Evolutionary conservation across 2,888 invertebrate genomes (phyloP), one percentile per base, ranked within the genome.

Genomic region (Glyphotaelius pellucidus): DNA sequence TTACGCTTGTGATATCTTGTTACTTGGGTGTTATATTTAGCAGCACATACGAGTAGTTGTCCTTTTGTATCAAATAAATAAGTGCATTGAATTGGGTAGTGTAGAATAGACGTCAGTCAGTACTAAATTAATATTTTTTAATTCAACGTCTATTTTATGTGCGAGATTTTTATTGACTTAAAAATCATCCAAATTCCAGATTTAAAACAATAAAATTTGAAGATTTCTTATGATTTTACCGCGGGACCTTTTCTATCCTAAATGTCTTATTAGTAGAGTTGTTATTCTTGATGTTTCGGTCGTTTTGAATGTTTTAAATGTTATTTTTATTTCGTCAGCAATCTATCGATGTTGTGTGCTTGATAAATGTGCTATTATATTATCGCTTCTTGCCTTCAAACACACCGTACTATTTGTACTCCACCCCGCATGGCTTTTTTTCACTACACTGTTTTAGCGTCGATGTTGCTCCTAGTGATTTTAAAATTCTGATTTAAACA

Each of bases 51-150:
- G 47, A 47, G 47, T 47, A 94, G 94, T 94, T 94, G 95, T 95
- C 95, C 95, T 95, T 95, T 95, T 95, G 95, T 95, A 95, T 94
- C 94, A 94, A 94, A 93, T 90, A 35, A 90, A 88, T 93, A 93
- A 93, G 92, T 91, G 93, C 93, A 93, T 92, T 93, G 86, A 92
- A 90, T 90, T 93, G 92, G 90, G 90, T 93, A 89, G 88, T 79
- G 15, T 89, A 89, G 88, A 83, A 91, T 90, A 86, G 84, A 91
- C 81, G 86, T 91, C 90, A 83, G 86, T 91, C 90, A 83, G 91
- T 90, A 92, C 91, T 90, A 88, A 79, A 80, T 32, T 79, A 67
- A 80, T 67, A 84, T 89, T 86, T 31, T 47, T 90, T 81, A 38
- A 81, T 81, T 90, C 12, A 81, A 90, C 30, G n/a, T 42, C n/a